Percentiles rank a stretch among this genome's conserved stretches.
Evolutionary conservation across 2,797 vertebrate species (phyloP).

Genomic region (Echiichthys vipera): DNA sequence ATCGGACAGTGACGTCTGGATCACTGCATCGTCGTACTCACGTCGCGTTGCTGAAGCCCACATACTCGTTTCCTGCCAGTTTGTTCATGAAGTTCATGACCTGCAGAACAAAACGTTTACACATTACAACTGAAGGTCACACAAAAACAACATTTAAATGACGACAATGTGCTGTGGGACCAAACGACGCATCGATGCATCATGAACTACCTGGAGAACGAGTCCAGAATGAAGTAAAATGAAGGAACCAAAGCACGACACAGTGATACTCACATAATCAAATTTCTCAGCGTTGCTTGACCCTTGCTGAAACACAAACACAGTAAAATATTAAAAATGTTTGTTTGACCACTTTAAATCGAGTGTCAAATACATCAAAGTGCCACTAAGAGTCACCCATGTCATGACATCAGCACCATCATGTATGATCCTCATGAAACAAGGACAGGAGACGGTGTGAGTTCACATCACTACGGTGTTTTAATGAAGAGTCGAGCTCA

Average conservation of each 20-base stretch:
- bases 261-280: slow-evolving; percentile 93
- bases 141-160: too few species aligned
- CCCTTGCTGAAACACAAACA: slow-evolving; percentile 91
- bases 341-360: background rate
- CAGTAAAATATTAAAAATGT: slow-evolving; percentile 13
- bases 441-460: slow-evolving; percentile 20
- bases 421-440: slow-evolving; percentile 29
- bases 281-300: slow-evolving; percentile 98
- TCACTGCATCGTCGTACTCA: slow-evolving; percentile 78
- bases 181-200: too few species aligned
- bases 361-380: background rate
- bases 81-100: slow-evolving; percentile 99
- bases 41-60: slow-evolving; percentile 99
- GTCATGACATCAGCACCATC: slow-evolving; percentile 33
- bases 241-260: too few species aligned
- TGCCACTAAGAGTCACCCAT: background rate
- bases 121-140: too few species aligned
- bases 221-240: too few species aligned
- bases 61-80: slow-evolving; percentile 98
- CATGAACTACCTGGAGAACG: too few species aligned
- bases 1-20: background rate
- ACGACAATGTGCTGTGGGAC: too few species aligned
- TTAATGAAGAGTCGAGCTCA: slow-evolving; percentile 8
- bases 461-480: slow-evolving; percentile 24
- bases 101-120: slow-evolving; percentile 78